These are phyloP conservation scores for Xiphorhynchus elegans DNA, from an alignment of 2,113 vertebrate genomes.

Conservation along the genomic window DNA sequence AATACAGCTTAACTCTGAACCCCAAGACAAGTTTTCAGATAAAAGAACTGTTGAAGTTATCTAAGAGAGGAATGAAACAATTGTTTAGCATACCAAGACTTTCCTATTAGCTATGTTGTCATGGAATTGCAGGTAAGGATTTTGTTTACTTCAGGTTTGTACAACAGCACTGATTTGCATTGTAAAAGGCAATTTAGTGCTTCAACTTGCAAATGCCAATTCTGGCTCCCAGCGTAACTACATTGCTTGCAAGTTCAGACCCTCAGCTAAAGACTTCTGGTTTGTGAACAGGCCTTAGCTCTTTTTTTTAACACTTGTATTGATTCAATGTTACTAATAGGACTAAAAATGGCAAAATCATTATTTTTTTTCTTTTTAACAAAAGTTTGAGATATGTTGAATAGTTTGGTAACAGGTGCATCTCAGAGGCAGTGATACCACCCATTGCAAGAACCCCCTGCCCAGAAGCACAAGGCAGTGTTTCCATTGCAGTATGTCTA, in stretches of 20 bases:
- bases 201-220: background rate
- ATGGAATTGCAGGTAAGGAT: conserved; percentile 5
- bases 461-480: background rate
- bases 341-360: background rate
- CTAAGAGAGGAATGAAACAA: background rate
- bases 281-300: background rate
- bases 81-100: background rate
- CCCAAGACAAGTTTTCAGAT: background rate
- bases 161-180: background rate
- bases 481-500: background rate
- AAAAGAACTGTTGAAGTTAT: background rate
- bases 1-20: background rate
- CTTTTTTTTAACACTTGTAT: background rate
- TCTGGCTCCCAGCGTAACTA: background rate
- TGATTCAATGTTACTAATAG: background rate
- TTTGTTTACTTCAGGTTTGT: background rate
- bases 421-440: background rate
- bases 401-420: background rate
- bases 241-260: background rate
- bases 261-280: background rate
- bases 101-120: background rate
- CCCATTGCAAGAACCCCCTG: background rate
- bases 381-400: background rate
- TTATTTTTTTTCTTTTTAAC: background rate
- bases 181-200: background rate